Evolutionary conservation across 1,140 invertebrate genomes (phyloP), one percentile per base, ranked within the genome.

Genomic region (Bicyclus anynana): DNA sequence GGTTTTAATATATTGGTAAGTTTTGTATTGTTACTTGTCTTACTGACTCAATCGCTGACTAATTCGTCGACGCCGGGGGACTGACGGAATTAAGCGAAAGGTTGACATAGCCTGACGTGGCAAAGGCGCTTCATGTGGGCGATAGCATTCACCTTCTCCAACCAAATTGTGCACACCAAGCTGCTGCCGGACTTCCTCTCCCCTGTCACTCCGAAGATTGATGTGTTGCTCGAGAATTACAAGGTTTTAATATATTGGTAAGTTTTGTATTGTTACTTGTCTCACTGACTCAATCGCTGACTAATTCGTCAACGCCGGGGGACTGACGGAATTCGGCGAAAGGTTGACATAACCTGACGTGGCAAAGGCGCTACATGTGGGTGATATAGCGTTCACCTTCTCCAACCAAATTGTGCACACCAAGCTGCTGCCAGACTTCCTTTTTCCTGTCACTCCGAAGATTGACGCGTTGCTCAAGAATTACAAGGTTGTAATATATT

Each of bases 371-470:
- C 86, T 81, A 53, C 89, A 74, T 23, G 89, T 84, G 61, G 89
- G 82, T 59, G 91, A 93, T 42, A 65, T 75, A n/a, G 53, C 52
- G 4, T 91, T 90, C 52, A 72, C 47, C 7, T 72, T 74, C 17
- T 47, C 52, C 16, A 76, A 77, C 18, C 17, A 2, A 1, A 64
- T 53, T 4, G 62, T 69, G 0, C 58, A 69, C 14, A 33, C 18
- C 0, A 66, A 62, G 16, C 51, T 84, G 5, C 54, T 62, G 9
- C 18, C 53, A 4, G 77, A 80, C 37, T 80, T 79, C 53, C 29
- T 82, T 10, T 56, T 44, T 0, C 44, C 65, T 16, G 58, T 74
- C 6, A 62, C 64, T 0, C 49, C 65, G 3, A 72, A 70, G 23
- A 53, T 84, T 5, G 67, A 71, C n/a, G 46, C 59, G 10, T 44